These are phyloP conservation scores for Scaptodrosophila latifasciaeformis DNA, from an alignment of 2,888 invertebrate genomes.

Conservation along the genomic window DNA sequence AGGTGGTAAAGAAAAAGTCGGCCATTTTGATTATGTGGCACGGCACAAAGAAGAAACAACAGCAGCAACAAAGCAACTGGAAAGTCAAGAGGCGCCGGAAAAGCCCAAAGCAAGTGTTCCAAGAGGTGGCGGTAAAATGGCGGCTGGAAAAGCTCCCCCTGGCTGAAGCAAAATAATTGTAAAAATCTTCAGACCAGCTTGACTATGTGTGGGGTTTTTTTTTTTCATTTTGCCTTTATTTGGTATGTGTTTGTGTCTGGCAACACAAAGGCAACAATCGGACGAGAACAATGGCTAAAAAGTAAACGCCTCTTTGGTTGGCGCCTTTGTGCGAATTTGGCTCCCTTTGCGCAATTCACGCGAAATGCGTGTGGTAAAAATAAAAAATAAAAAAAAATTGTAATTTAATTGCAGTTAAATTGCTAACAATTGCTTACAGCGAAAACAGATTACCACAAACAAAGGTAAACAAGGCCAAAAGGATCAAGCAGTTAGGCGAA, in stretches of 20 bases:
- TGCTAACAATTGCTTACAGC: slow-evolving; percentile 57
- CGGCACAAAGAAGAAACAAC: slow-evolving; percentile 48
- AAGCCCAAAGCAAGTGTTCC: slow-evolving; percentile 27
- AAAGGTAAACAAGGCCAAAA: slow-evolving; percentile 11
- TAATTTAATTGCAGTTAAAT: slow-evolving; percentile 71
- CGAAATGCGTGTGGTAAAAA: slow-evolving; percentile 49
- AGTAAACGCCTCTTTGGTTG: slow-evolving; percentile 4
- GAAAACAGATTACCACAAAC: too few relatives aligned
- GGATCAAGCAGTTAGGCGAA: slow-evolving; percentile 2
- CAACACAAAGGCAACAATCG: slow-evolving; percentile 48
- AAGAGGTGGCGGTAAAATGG: slow-evolving; percentile 12
- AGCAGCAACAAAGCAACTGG: slow-evolving; percentile 30
- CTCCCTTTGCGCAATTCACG: slow-evolving; percentile 28
- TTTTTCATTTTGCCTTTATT: slow-evolving; percentile 1
- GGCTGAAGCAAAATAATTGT: slow-evolving; percentile 51
- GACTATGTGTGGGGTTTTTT: slow-evolving; percentile 23
- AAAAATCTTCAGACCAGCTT: slow-evolving; percentile 37
- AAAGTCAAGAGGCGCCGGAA: slow-evolving; percentile 47
- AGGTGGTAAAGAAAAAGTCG: slow-evolving; percentile 40
- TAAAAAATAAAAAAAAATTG: slow-evolving; percentile 39
- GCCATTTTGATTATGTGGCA: slow-evolving; percentile 57
- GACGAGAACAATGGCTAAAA: slow-evolving; percentile 28
- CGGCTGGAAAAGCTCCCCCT: neutral
- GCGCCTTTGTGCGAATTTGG: slow-evolving; percentile 41
- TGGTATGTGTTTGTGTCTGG: too few relatives aligned